Evolutionary conservation across 2,113 vertebrate genomes (phyloP), one percentile per base, ranked within the genome.

Genomic region (Dipodomys ordii): DNA sequence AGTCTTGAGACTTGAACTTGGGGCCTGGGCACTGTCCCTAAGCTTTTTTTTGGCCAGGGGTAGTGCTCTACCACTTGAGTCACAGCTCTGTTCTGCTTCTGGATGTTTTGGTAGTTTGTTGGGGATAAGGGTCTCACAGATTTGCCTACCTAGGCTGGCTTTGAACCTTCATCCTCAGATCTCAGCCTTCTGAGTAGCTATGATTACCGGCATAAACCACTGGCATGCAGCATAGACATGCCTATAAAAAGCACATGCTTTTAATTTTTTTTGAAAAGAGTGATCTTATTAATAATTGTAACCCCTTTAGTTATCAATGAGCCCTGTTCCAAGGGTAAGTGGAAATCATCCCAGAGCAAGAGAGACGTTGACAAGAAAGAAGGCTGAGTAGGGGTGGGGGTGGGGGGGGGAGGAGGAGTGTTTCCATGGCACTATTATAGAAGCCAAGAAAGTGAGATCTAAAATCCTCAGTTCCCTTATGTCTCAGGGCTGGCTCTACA

Each of bases 241-340:
- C 39, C 39, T 39, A 39, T 39, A 39, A 39, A 39, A 39, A 39
- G 62, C 65, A 69, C 60, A 27, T 15, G 13, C 7, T 65, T 76
- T 88, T 84, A 62, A 85, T 79, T 57, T 84, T 67, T 88, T 79
- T 57, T 27, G 65, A 87, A 65, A 83, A 80, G 27, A 68, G 46
- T 27, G 28, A 89, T 8, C 49, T 94, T 27, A 65, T 91, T 60
- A 71, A 71, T 80, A 28, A 88, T 77, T 62, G 64, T 25, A 46
- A 53, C 27, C 4, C 27, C 46, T 35, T 68, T 35, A 62, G 25
- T 65, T 83, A 83, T 39, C 71, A 88, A 39, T 19, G 35, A 83
- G 44, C 7, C 22, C 23, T 25, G 86, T 67, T n/a, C 39, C 46
- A 27, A 9, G 19, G 15, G 15, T 44, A 44, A 39, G 3, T 32